phyloP scores from a whole-genome alignment of 2,797 vertebrate genomes.

The Calcarius lapponicus region DNA sequence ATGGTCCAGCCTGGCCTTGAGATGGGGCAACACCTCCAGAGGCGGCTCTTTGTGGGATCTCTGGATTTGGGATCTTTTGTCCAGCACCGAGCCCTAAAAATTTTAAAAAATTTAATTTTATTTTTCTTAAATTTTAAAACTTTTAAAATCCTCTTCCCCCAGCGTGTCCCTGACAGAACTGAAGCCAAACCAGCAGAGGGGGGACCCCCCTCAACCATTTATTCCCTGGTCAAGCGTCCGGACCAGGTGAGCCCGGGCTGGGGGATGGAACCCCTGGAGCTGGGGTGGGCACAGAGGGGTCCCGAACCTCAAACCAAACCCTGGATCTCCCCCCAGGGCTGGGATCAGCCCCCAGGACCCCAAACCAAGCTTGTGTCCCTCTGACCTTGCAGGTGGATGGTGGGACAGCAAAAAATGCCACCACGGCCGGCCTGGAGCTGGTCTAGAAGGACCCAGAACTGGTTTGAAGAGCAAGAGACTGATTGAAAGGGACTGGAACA shows the following conservation, averaged over 20 bases:
- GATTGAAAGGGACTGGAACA: not conserved
- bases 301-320: not conserved
- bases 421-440: accelerated
- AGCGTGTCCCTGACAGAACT: accelerated
- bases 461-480: too few relatives aligned
- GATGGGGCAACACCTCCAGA: too few relatives aligned
- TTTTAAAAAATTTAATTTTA: too few relatives aligned
- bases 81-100: not conserved
- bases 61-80: not conserved
- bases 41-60: accelerated
- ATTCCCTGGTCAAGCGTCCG: accelerated
- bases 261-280: not conserved
- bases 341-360: not conserved
- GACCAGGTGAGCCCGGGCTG: not conserved
- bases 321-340: too few relatives aligned
- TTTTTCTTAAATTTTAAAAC: too few relatives aligned
- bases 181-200: accelerated
- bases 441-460: not conserved
- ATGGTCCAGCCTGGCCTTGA: accelerated
- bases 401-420: accelerated
- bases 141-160: accelerated
- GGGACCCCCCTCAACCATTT: not conserved
- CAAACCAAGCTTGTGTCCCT: too few relatives aligned
- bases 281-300: not conserved
- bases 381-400: not conserved